phyloP scores from a whole-genome alignment of 2,888 invertebrate species.

The Philopedon plagiatum region DNA sequence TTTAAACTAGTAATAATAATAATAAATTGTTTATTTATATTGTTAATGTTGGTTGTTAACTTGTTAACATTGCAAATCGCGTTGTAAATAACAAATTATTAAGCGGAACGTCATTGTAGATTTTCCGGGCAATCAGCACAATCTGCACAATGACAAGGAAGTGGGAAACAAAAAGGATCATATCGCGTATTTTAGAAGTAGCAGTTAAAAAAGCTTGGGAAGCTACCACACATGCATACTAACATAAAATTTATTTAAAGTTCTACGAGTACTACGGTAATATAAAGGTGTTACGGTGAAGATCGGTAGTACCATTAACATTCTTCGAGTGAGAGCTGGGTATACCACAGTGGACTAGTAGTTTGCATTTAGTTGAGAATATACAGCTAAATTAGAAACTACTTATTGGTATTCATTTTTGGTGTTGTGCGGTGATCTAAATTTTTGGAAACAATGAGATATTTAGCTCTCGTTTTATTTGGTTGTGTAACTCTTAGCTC shows the following conservation, averaged over 20 bases:
- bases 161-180: slow-evolving; percentile 17
- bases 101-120: slow-evolving; percentile 19
- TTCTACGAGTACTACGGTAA: slow-evolving; percentile 4
- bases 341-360: background rate
- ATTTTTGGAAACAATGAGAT: slow-evolving; percentile 16
- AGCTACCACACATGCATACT: slow-evolving; percentile 19
- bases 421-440: background rate
- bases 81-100: background rate
- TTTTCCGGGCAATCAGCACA: slow-evolving; percentile 10
- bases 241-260: slow-evolving; percentile 15
- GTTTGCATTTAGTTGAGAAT: slow-evolving; percentile 31
- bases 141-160: slow-evolving; percentile 17
- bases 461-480: slow-evolving; percentile 23
- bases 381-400: slow-evolving; percentile 26
- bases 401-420: background rate
- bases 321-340: slow-evolving; percentile 20
- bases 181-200: slow-evolving; percentile 7
- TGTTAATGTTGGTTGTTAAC: background rate
- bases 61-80: slow-evolving; percentile 18
- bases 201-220: background rate
- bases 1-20: background rate
- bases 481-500: slow-evolving; percentile 32
- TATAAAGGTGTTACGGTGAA: slow-evolving; percentile 26
- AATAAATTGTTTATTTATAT: background rate
- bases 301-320: slow-evolving; percentile 23